These are phyloP conservation scores for Adelges cooleyi DNA, from an alignment of 1,140 invertebrate genomes.

Conservation along the genomic window DNA sequence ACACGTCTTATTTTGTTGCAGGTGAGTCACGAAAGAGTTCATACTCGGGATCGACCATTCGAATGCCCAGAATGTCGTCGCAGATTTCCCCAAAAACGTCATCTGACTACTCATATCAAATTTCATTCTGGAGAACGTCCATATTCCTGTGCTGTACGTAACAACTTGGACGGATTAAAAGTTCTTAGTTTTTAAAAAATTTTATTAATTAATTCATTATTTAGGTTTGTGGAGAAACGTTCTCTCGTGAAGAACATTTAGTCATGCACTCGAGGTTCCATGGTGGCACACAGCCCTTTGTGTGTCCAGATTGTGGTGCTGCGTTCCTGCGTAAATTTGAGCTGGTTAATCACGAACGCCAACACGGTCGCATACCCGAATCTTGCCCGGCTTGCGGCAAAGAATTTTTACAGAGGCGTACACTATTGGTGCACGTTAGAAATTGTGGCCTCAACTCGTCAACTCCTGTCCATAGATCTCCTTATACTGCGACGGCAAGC, in stretches of 20 bases:
- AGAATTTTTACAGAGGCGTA: slow-evolving; percentile 71
- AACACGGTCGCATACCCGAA: slow-evolving; percentile 67
- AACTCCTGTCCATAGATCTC: slow-evolving; percentile 25
- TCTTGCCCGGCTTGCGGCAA: slow-evolving; percentile 67
- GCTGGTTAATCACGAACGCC: slow-evolving; percentile 64
- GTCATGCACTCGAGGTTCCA: slow-evolving; percentile 51
- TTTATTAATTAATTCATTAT: background rate
- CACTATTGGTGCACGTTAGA: slow-evolving; percentile 52
- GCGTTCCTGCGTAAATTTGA: slow-evolving; percentile 74
- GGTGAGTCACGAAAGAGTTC: slow-evolving; percentile 41
- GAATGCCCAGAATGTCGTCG: slow-evolving; percentile 68
- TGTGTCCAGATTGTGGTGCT: slow-evolving; percentile 68
- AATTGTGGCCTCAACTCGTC: slow-evolving; percentile 33
- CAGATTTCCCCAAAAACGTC: slow-evolving; percentile 65
- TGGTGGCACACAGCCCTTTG: slow-evolving; percentile 66
- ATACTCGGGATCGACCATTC: slow-evolving; percentile 65
- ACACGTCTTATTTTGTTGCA: slow-evolving; percentile 12
- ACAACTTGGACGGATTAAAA: background rate
- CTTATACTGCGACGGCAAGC: slow-evolving; percentile 32
- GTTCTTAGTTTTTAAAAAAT: background rate
- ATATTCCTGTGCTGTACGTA: slow-evolving; percentile 56
- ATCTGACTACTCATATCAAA: slow-evolving; percentile 72
- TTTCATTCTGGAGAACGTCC: slow-evolving; percentile 78
- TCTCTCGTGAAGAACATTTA: slow-evolving; percentile 67
- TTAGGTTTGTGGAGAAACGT: slow-evolving; percentile 70